Percentiles rank a stretch among this genome's conserved stretches.
Conservation (phyloP, 2,797 vertebrate genomes). For the Emys orbicularis region DNA sequence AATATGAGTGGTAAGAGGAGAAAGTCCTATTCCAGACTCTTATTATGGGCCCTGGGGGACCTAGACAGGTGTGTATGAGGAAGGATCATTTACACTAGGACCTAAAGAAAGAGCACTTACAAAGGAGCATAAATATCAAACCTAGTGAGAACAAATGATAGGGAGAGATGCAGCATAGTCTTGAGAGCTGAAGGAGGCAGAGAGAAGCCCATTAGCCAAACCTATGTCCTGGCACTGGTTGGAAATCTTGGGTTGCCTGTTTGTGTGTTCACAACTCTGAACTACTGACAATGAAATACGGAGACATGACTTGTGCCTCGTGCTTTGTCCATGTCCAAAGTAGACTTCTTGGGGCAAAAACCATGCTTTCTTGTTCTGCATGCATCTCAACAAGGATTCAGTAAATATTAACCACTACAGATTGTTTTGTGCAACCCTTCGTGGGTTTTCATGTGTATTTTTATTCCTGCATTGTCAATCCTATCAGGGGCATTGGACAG, state of each 20-base stretch:
- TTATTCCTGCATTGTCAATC: not conserved
- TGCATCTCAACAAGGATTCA: not conserved
- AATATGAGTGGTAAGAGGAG: not conserved
- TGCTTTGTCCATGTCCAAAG: not conserved
- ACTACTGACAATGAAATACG: not conserved
- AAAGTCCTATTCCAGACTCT: not conserved
- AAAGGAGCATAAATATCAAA: not conserved
- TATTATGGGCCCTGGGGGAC: fast-evolving
- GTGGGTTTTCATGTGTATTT: not conserved
- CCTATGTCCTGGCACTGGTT: fast-evolving
- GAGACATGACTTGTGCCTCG: not conserved
- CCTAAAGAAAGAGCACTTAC: not conserved
- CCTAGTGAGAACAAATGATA: not conserved
- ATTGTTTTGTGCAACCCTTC: not conserved
- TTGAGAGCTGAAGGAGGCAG: not conserved
- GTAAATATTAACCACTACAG: not conserved
- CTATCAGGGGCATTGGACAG: not conserved
- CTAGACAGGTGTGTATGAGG: not conserved
- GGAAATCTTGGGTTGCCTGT: fast-evolving
- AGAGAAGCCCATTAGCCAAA: not conserved
- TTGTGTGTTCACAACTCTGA: not conserved
- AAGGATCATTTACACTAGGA: not conserved
- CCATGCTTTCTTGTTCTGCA: not conserved
- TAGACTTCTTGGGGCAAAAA: fast-evolving
- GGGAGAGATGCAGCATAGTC: not conserved